A percentile compares a stretch with the other conserved stretches of the same genome.
Evolutionary conservation across 37 sponge, comb jelly and placozoan species (phyloP).

Genomic region (Hexactinellida sp.): DNA sequence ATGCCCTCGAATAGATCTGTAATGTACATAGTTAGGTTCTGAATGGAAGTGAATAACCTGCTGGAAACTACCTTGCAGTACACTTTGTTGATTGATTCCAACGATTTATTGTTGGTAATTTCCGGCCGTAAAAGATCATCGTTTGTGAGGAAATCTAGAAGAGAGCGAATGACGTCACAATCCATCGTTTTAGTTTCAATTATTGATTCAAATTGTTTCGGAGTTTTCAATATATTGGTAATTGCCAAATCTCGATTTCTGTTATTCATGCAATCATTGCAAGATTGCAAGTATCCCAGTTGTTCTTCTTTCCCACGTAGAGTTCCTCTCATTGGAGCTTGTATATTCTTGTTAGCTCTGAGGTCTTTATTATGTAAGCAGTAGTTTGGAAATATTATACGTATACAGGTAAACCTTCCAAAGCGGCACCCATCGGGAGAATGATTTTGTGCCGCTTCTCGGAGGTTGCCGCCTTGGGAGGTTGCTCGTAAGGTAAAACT

Average conservation of each 20-base stretch:
- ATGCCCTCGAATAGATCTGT: neutral
- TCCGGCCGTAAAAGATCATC: neutral
- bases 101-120: neutral
- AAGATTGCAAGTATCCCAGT: neutral
- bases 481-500: too few relatives aligned
- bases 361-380: too few relatives aligned
- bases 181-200: neutral
- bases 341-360: too few relatives aligned
- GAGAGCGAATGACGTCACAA: neutral
- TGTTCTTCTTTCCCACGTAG: neutral
- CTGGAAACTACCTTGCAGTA: neutral
- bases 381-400: too few relatives aligned
- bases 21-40: neutral
- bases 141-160: neutral
- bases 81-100: neutral
- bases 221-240: neutral
- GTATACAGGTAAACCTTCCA: too few relatives aligned
- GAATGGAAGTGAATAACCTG: neutral
- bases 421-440: too few relatives aligned
- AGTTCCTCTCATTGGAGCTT: neutral
- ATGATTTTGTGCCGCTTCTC: too few relatives aligned
- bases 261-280: neutral
- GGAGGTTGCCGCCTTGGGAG: too few relatives aligned
- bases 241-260: neutral
- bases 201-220: neutral